Percentiles rank a stretch among this genome's conserved stretches.
phyloP scores from a whole-genome alignment of 2,113 vertebrate species.

The Proterorhinus semilunaris region DNA sequence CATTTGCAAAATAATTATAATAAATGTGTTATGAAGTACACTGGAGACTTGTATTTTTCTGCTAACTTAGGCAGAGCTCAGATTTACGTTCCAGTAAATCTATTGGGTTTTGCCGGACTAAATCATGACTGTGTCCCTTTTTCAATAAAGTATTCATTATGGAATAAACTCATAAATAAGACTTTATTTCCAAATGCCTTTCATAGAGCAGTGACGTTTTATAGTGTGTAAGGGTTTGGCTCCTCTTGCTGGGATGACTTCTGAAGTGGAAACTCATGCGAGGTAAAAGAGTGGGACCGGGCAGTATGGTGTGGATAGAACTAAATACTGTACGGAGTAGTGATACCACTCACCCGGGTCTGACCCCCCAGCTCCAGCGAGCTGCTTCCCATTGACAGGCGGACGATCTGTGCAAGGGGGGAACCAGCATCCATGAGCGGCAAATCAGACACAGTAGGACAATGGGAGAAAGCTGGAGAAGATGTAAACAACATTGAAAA shows the following conservation, averaged over 20 bases:
- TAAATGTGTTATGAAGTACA: neutral
- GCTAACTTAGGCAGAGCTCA: neutral
- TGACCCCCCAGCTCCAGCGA: constrained; percentile 68
- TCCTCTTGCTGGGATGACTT: constrained; percentile 21
- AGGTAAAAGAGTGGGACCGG: neutral
- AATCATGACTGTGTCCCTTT: constrained; percentile 79
- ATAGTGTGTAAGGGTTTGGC: constrained; percentile 29
- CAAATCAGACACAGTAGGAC: constrained; percentile 71
- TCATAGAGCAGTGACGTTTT: constrained; percentile 13
- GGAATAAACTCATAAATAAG: constrained; percentile 6
- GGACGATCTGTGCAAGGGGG: constrained; percentile 49
- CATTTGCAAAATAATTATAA: neutral
- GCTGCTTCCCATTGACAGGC: constrained; percentile 60
- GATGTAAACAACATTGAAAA: constrained; percentile 16
- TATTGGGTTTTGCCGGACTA: constrained; percentile 76
- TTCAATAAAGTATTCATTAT: constrained; percentile 6
- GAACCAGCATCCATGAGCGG: constrained; percentile 65
- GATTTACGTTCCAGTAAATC: neutral
- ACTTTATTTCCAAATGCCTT: constrained; percentile 18
- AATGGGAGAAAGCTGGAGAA: constrained; percentile 27
- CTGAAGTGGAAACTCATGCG: neutral
- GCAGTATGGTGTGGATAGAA: constrained; percentile 22
- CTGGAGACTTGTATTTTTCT: neutral
- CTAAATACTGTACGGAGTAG: constrained; percentile 48
- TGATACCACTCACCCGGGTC: constrained; percentile 76